Evolutionary conservation across 2,888 invertebrate genomes (phyloP).

Genomic region (Hoplodrina ambigua): DNA sequence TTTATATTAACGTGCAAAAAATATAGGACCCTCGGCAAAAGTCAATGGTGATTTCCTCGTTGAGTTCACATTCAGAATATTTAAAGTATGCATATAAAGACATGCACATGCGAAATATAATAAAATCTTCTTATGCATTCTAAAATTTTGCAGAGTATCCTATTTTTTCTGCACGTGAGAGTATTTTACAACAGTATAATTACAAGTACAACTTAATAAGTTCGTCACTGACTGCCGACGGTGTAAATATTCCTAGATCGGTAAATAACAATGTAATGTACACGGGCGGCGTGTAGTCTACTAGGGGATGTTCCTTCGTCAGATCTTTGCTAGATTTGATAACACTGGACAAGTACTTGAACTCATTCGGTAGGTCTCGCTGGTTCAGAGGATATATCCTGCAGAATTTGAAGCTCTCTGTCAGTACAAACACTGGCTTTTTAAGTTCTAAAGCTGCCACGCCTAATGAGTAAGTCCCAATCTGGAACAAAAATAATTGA

Average conservation of each 20-base stretch:
- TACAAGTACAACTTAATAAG: slow-evolving; percentile 98
- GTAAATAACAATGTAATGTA: slow-evolving; percentile 98
- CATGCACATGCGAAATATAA: no score
- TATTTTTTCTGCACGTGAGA: no score
- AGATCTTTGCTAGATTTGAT: slow-evolving; percentile 80
- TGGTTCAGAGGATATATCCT: slow-evolving; percentile 98
- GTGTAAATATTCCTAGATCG: slow-evolving; percentile 98
- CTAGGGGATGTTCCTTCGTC: slow-evolving; percentile 94
- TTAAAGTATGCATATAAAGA: no score
- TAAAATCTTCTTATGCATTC: no score
- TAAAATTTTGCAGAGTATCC: no score
- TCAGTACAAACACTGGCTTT: slow-evolving; percentile 98
- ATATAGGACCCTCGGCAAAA: no score
- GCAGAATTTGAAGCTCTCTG: slow-evolving; percentile 99
- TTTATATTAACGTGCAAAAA: not conserved
- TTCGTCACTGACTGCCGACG: slow-evolving; percentile 99
- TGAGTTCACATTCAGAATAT: no score
- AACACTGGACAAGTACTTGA: slow-evolving; percentile 92
- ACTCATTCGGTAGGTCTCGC: slow-evolving; percentile 96
- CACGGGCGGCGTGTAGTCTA: slow-evolving; percentile 99
- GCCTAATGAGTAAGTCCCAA: slow-evolving; percentile 94
- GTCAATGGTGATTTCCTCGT: no score
- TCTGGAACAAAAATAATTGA: not conserved
- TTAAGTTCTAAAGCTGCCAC: slow-evolving; percentile 97
- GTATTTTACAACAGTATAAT: slow-evolving; percentile 63